A percentile compares a stretch with the other conserved stretches of the same genome.
Evolutionary conservation across 2,888 invertebrate species (phyloP).

Genomic region (Acrobasis suavella): DNA sequence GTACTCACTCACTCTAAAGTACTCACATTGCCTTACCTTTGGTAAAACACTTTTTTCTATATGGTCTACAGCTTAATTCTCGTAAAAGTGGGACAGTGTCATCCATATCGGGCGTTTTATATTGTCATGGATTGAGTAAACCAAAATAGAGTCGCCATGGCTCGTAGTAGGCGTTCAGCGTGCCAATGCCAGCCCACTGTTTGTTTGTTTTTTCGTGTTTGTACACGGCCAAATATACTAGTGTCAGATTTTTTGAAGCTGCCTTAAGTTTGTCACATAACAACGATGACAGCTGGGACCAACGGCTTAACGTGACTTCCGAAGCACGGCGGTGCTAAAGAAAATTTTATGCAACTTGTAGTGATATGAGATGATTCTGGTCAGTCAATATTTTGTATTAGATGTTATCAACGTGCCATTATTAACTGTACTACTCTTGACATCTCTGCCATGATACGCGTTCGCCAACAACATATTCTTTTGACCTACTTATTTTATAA

Average conservation of each 20-base stretch:
- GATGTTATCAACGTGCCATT: slow-evolving; percentile 34
- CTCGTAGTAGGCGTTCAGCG: slow-evolving; percentile 13
- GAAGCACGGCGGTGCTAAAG: not conserved
- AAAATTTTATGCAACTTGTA: not conserved
- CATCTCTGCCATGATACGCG: slow-evolving; percentile 23
- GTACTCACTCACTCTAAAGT: too few relatives aligned
- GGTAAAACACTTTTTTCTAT: slow-evolving; percentile 8
- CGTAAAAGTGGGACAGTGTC: slow-evolving; percentile 7
- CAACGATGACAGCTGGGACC: too few relatives aligned
- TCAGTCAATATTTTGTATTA: slow-evolving; percentile 3
- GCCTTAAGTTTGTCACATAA: too few relatives aligned
- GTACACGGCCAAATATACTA: too few relatives aligned
- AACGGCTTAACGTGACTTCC: too few relatives aligned
- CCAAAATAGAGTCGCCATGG: slow-evolving; percentile 19
- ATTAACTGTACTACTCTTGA: slow-evolving; percentile 39
- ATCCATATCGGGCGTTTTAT: slow-evolving; percentile 13
- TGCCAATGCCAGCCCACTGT: slow-evolving; percentile 30
- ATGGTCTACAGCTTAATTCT: slow-evolving; percentile 14
- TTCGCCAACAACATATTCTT: slow-evolving; percentile 5
- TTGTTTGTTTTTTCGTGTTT: too few relatives aligned
- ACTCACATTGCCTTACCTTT: not conserved
- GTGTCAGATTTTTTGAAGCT: too few relatives aligned
- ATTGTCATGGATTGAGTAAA: slow-evolving; percentile 13
- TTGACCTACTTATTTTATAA: slow-evolving; percentile 30
- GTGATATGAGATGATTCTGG: not conserved